phyloP scores from a whole-genome alignment of 1,140 invertebrate genomes.

The Halesus radiatus region DNA sequence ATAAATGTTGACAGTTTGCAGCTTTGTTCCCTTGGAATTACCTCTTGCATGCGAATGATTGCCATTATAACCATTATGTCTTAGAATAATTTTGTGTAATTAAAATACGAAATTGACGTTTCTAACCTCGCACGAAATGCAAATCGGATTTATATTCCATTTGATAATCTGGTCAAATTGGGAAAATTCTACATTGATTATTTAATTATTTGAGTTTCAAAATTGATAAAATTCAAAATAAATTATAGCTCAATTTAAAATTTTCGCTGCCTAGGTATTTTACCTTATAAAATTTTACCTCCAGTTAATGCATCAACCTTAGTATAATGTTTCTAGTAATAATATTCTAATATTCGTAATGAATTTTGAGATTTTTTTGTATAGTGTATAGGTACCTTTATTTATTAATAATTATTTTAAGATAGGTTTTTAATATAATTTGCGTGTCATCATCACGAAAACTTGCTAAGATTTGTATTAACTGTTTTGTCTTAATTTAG shows the following conservation, averaged over 20 bases:
- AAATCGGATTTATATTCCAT: too few species aligned
- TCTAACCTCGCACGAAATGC: too few species aligned
- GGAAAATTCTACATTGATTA: too few species aligned
- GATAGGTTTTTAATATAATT: background rate
- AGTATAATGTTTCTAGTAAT: background rate
- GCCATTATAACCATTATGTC: background rate
- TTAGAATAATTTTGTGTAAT: too few species aligned
- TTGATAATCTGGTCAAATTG: too few species aligned
- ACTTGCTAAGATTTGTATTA: background rate
- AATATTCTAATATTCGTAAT: background rate
- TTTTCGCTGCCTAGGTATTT: too few species aligned
- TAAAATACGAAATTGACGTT: too few species aligned
- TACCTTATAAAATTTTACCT: background rate
- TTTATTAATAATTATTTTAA: background rate
- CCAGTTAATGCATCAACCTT: constrained; percentile 5
- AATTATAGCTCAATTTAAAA: too few species aligned
- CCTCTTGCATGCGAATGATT: constrained; percentile 11
- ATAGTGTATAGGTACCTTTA: background rate
- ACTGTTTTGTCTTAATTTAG: background rate
- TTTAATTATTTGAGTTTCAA: too few species aligned
- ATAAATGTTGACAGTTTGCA: background rate
- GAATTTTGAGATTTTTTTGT: constrained; percentile 2
- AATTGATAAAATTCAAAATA: too few species aligned
- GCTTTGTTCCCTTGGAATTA: too few species aligned
- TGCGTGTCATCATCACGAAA: background rate